Base-by-base conservation (phyloP, 2,113 vertebrate species). In the Poeciliopsis turrubarensis region DNA sequence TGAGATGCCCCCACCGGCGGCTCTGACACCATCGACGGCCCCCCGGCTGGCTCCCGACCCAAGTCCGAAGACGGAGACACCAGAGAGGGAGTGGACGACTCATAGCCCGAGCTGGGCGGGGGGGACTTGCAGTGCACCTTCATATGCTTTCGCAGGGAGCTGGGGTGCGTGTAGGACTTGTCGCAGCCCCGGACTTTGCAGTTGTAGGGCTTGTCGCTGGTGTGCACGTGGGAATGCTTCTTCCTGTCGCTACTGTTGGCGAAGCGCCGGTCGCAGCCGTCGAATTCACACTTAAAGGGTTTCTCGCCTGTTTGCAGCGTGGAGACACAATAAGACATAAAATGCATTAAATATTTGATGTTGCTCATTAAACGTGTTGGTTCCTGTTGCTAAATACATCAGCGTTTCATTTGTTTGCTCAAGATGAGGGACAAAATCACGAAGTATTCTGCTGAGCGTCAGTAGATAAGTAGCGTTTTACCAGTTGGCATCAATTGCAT, bases 231-330 rank as follows among this genome's bases (percentile, higher is more conserved):
- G 25, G 97, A 98, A 89, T 99, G 98, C 89, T 99, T 99, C 92
- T 99, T 99, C 87, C 98, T 94, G 95, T 99, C 98, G 80, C 98
- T 99, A 95, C 98, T 99, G 94, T 99, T 99, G 92, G 98, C 98
- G 90, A 99, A 99, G 85, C 98, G 97, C 93, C 97, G 92, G 94
- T 99, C 98, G 60, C 98, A 99, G 89, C 98, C 98, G 86, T 98
- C 95, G 90, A 98, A 99, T 88, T 99, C 97, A 78, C 97, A 99
- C 89, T 97, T 97, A 93, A 99, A 99, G 79, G 98, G 98, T 83
- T 99, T 99, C 91, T 99, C 98, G 81, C 98, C 98, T 99, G 92
- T 83, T 77, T 90, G 83, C 85, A 94, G 84, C 63, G 66, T 7
- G 47, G 57, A 60, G 75, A 73, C 47, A 86, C 37, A 69, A 64